A percentile compares a stretch with the other conserved stretches of the same genome.
Conservation (phyloP, 2,113 vertebrate species). For the Mus pahari region DNA sequence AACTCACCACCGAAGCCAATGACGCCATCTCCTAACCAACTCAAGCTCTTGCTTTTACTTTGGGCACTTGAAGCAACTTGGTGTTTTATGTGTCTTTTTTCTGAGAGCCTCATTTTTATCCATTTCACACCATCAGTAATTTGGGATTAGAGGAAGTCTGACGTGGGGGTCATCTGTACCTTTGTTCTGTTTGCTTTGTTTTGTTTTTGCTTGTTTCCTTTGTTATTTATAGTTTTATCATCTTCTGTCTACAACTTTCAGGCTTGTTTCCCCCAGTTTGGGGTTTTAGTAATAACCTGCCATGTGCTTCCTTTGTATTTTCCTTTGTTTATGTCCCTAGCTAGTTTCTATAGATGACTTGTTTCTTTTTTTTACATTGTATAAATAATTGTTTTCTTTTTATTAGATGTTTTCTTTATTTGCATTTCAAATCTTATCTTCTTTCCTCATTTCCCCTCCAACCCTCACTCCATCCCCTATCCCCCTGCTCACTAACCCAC, state of each 20-base stretch:
- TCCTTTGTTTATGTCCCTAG: conserved; percentile 40
- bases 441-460: no score
- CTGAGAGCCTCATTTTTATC: conserved; percentile 22
- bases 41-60: conserved; percentile 56
- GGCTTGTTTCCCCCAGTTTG: conserved; percentile 35
- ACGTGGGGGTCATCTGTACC: background rate
- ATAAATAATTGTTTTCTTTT: no score
- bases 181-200: background rate
- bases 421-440: no score
- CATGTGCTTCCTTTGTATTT: conserved; percentile 6
- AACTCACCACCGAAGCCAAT: conserved; percentile 36
- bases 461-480: no score
- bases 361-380: background rate
- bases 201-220: background rate
- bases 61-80: conserved; percentile 39
- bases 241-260: conserved; percentile 45
- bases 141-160: conserved; percentile 14
- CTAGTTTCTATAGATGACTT: conserved; percentile 2
- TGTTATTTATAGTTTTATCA: background rate
- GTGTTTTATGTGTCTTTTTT: conserved; percentile 59
- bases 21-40: conserved; percentile 21
- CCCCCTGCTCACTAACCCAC: no score
- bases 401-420: no score
- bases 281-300: background rate
- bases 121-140: conserved; percentile 40